These are phyloP conservation scores for Syngnathus typhle DNA, from an alignment of 2,113 vertebrate species.

Conservation along the genomic window DNA sequence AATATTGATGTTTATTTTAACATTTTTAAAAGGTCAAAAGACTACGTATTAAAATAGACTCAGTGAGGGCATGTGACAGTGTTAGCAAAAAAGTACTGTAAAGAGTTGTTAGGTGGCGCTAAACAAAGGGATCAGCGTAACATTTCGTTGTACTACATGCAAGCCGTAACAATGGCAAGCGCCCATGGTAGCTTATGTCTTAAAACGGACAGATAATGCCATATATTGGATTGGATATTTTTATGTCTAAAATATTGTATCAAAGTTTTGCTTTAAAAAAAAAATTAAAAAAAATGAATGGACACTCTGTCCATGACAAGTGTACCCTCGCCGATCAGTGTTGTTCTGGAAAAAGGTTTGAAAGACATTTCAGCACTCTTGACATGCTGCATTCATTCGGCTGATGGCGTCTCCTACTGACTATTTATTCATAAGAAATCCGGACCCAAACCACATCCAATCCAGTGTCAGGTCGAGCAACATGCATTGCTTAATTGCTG, in stretches of 20 bases:
- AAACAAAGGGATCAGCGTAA: constrained; percentile 61
- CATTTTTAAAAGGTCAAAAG: constrained; percentile 37
- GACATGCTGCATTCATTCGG: constrained; percentile 42
- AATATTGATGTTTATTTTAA: constrained; percentile 31
- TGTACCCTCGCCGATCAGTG: constrained; percentile 43
- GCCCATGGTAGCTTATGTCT: constrained; percentile 27
- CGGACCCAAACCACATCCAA: constrained; percentile 19
- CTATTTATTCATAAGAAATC: constrained; percentile 48
- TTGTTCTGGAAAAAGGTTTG: constrained; percentile 22
- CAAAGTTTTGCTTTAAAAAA: constrained; percentile 42
- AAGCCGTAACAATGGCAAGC: constrained; percentile 45
- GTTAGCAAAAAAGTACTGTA: constrained; percentile 61
- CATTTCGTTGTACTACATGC: constrained; percentile 57
- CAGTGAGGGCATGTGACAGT: constrained; percentile 48
- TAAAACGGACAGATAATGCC: constrained; percentile 46
- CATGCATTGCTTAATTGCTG: constrained; percentile 17
- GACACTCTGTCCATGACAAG: constrained; percentile 28
- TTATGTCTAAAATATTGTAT: constrained; percentile 62
- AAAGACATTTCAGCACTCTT: constrained; percentile 23
- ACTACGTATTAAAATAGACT: constrained; percentile 41
- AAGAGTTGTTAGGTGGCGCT: constrained; percentile 28
- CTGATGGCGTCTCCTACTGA: constrained; percentile 28
- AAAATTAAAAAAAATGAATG: neutral
- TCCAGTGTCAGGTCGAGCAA: constrained; percentile 4
- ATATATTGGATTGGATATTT: constrained; percentile 65